These are phyloP conservation scores for Dasypolia templi DNA, from an alignment of 2,888 invertebrate genomes.

Conservation along the genomic window DNA sequence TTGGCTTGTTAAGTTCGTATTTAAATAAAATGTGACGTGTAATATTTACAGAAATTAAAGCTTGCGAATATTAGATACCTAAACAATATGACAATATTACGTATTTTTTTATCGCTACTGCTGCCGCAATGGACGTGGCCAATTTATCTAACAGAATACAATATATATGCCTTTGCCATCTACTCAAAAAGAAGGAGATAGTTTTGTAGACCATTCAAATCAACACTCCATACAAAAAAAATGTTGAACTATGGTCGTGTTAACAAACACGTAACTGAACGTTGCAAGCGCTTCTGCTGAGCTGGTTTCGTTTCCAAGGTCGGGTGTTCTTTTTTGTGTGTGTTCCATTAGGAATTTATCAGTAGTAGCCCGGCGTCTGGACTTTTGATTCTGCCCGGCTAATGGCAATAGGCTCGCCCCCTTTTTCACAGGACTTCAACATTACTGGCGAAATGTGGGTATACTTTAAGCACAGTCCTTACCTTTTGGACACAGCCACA, in stretches of 20 bases:
- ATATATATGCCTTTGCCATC: neutral
- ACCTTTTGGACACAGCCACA: too few relatives aligned
- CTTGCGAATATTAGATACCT: neutral
- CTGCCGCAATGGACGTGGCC: neutral
- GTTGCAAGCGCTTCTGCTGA: neutral
- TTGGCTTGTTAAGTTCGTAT: neutral
- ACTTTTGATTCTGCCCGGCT: neutral
- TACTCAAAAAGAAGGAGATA: neutral
- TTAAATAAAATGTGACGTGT: neutral
- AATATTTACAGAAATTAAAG: neutral
- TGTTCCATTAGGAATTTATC: neutral
- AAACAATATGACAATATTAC: neutral
- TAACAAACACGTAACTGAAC: too few relatives aligned
- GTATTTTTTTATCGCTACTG: neutral
- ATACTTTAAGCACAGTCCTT: neutral
- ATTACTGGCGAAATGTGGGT: neutral
- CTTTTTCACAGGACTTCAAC: too few relatives aligned
- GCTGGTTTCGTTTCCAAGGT: neutral
- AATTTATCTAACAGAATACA: neutral
- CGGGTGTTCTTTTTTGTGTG: neutral
- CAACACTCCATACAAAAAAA: neutral
- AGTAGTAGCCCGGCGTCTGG: too few relatives aligned
- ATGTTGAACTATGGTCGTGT: neutral
- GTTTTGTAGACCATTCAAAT: neutral
- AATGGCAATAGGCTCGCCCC: neutral